These are phyloP conservation scores for Pachyrhynchus sulphureomaculatus DNA, from an alignment of 1,140 invertebrate species.

Conservation along the genomic window DNA sequence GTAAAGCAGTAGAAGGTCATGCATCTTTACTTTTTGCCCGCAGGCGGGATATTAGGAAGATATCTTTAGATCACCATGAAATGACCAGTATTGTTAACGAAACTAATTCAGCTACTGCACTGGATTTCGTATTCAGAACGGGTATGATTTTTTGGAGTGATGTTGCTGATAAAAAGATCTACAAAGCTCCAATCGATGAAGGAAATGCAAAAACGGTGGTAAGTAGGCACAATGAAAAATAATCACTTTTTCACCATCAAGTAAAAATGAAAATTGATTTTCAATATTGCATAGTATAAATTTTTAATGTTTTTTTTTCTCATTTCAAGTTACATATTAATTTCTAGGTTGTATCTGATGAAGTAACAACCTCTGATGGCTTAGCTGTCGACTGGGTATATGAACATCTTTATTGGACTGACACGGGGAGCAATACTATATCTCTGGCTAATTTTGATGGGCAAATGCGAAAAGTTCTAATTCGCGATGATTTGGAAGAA, in stretches of 20 bases:
- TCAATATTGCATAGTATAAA: too few relatives aligned
- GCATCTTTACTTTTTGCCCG: conserved; percentile 82
- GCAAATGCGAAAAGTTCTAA: conserved; percentile 83
- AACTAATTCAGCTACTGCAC: conserved; percentile 80
- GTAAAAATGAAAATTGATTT: too few relatives aligned
- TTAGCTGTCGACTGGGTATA: conserved; percentile 97
- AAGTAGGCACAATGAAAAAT: conserved; percentile 42
- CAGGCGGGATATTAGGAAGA: conserved; percentile 85
- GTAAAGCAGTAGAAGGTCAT: conserved; percentile 85
- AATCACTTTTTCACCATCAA: too few relatives aligned
- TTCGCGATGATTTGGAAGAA: conserved; percentile 83
- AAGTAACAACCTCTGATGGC: conserved; percentile 87
- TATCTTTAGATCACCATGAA: conserved; percentile 84
- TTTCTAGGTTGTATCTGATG: conserved; percentile 61
- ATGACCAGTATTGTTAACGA: conserved; percentile 88
- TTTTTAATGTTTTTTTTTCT: too few relatives aligned
- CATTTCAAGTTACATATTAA: too few relatives aligned
- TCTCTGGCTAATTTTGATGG: conserved; percentile 87
- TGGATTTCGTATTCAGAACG: conserved; percentile 88
- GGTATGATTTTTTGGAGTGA: conserved; percentile 96
- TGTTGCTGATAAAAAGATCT: conserved; percentile 84
- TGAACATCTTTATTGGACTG: conserved; percentile 95
- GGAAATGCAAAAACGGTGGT: conserved; percentile 80
- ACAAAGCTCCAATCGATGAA: conserved; percentile 90
- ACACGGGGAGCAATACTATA: conserved; percentile 88